A percentile compares a stretch with the other conserved stretches of the same genome.
These are phyloP conservation scores for Paradisaea rubra DNA, from an alignment of 2,113 vertebrate genomes.

Conservation along the genomic window DNA sequence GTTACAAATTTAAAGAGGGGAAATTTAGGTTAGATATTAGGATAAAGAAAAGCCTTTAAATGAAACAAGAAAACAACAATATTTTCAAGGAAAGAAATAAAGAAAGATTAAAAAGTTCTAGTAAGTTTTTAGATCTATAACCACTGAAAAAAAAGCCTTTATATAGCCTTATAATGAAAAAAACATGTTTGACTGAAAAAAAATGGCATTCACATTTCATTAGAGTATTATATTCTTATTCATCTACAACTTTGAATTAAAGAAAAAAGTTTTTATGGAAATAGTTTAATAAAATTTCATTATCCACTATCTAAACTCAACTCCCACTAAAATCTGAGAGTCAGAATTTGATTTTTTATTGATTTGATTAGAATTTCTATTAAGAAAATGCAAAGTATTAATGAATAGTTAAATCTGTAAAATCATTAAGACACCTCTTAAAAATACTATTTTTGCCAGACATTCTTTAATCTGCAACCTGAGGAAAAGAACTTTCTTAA, in stretches of 20 bases:
- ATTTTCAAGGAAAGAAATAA: neutral
- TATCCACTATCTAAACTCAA: neutral
- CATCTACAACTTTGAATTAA: neutral
- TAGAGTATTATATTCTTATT: neutral
- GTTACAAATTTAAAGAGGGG: neutral
- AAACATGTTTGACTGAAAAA: accelerated
- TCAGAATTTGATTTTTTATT: neutral
- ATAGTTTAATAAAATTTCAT: neutral
- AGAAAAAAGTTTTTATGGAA: neutral
- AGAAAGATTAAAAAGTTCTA: accelerated
- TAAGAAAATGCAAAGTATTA: neutral
- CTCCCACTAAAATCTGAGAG: neutral
- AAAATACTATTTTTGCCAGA: neutral
- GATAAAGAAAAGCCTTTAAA: neutral
- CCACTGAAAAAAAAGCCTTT: neutral
- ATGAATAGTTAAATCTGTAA: neutral
- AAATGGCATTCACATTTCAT: neutral
- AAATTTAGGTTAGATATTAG: neutral
- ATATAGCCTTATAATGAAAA: neutral
- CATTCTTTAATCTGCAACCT: neutral
- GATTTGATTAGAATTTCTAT: neutral
- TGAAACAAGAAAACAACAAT: neutral
- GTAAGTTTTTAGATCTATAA: neutral
- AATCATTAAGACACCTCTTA: neutral
- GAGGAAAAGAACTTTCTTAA: neutral